Evolutionary conservation across 2,797 vertebrate species (phyloP), one percentile per base, ranked within the genome.

Genomic region (Lophotriccus pileatus): DNA sequence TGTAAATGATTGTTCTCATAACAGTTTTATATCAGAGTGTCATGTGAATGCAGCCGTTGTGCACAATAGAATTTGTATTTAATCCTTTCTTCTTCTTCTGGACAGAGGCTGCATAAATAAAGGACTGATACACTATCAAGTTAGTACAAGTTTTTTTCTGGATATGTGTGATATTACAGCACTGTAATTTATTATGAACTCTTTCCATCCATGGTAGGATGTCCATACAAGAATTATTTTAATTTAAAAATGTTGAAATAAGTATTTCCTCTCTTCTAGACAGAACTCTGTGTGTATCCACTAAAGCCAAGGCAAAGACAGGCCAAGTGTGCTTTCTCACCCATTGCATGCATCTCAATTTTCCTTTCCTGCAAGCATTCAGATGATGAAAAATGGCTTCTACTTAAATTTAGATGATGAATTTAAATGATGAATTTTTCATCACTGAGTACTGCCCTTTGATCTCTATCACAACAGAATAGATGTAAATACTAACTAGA

Each of bases 261-360:
- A 53, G 7, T 39, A 49, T 88, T 70, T 55, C 2, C 12, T 69
- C 19, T 69, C 22, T 67, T 67, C 24, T 47, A 70, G 39, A 16
- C 10, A 55, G 39, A 67, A 13, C 5, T 41, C 4, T 75, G 5
- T 22, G 9, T 25, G 7, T 19, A 52, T 44, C 13, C 9, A 43
- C 23, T 44, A 55, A 25, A 17, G 15, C 14, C 14, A 68, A 52
- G 18, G 7, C 41, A 74, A 68, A 56, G 32, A 37, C 6, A 58
- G 13, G 2, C 12, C 14, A 8, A 5, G 5, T 44, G 11, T 2
- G 0, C 10, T 52, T 72, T 30, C 30, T 70, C 8, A n/a, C 2
- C 3, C 7, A 2, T 46, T 34, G 25, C 6, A 4, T 44, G 10
- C 19, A 32, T 63, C 16, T 15, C 55, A 8, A 58, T 55, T 15